Evolutionary conservation across 2,113 vertebrate genomes (phyloP).

Genomic region (Oryzias woworae): DNA sequence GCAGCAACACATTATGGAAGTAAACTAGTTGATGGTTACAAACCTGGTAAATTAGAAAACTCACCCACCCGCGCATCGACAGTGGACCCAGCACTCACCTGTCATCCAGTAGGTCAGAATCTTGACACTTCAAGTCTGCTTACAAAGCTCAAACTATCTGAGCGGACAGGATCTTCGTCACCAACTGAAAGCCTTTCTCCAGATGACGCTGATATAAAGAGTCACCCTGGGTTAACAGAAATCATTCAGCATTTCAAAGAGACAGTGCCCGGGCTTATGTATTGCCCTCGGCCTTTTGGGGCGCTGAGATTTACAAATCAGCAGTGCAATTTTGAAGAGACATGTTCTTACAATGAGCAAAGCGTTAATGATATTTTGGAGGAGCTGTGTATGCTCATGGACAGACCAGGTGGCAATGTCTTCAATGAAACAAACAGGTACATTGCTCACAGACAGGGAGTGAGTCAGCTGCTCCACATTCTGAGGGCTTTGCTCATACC

Average conservation of each 20-base stretch:
- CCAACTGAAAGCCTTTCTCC: conserved; percentile 1
- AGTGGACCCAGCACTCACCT: not conserved
- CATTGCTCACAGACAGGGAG: conserved; percentile 61
- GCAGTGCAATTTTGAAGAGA: conserved; percentile 27
- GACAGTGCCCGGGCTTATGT: conserved; percentile 57
- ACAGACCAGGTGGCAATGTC: conserved; percentile 38
- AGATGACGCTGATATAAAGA: not conserved
- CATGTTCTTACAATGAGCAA: conserved; percentile 67
- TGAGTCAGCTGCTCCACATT: conserved; percentile 76
- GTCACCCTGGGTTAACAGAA: conserved; percentile 26
- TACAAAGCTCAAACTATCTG: conserved; percentile 14
- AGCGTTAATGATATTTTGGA: conserved; percentile 55
- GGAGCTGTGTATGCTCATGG: conserved; percentile 54
- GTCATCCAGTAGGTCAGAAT: conserved; percentile 1
- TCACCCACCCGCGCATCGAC: not conserved
- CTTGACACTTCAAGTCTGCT: conserved; percentile 2
- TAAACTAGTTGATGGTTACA: conserved; percentile 9
- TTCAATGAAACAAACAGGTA: conserved; percentile 31
- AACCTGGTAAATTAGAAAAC: not conserved
- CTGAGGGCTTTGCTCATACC: conserved; percentile 76
- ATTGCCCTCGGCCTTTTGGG: conserved; percentile 66
- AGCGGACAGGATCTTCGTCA: not conserved
- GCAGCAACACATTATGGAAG: conserved; percentile 58
- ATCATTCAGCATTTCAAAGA: conserved; percentile 45
- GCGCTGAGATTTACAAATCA: conserved; percentile 7